phyloP scores from a whole-genome alignment of 1,140 invertebrate genomes.

The Apis dorsata region DNA sequence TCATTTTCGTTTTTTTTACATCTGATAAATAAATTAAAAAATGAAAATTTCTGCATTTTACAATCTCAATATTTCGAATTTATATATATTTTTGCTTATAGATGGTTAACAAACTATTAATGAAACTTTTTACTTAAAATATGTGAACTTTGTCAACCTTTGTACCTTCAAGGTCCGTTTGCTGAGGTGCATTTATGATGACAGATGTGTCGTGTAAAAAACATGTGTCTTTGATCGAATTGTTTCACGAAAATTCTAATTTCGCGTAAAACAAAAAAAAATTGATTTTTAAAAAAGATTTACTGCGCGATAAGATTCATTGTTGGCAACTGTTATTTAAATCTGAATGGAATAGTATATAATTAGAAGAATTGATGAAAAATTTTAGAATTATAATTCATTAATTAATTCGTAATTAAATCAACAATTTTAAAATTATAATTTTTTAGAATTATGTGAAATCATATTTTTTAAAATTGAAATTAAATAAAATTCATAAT shows the following conservation, averaged over 20 bases:
- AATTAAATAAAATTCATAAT: background rate
- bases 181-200: conserved; percentile 24
- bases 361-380: background rate
- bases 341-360: background rate
- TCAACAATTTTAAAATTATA: background rate
- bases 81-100: background rate
- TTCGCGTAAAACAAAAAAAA: background rate
- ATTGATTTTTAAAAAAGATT: background rate
- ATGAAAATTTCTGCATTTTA: background rate
- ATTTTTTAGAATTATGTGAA: background rate
- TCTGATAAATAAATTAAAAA: background rate
- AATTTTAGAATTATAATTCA: background rate
- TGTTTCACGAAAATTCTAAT: background rate
- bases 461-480: background rate
- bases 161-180: conserved; percentile 54
- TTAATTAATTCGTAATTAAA: no score
- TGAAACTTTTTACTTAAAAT: conserved; percentile 32
- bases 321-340: background rate
- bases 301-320: background rate
- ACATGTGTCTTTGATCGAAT: background rate
- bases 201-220: conserved; percentile 19
- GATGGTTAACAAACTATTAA: background rate
- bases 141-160: conserved; percentile 48
- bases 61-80: background rate
- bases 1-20: background rate